Evolutionary conservation across 2,888 invertebrate genomes (phyloP), one percentile per base, ranked within the genome.

Genomic region (Drosophila fungiperda): DNA sequence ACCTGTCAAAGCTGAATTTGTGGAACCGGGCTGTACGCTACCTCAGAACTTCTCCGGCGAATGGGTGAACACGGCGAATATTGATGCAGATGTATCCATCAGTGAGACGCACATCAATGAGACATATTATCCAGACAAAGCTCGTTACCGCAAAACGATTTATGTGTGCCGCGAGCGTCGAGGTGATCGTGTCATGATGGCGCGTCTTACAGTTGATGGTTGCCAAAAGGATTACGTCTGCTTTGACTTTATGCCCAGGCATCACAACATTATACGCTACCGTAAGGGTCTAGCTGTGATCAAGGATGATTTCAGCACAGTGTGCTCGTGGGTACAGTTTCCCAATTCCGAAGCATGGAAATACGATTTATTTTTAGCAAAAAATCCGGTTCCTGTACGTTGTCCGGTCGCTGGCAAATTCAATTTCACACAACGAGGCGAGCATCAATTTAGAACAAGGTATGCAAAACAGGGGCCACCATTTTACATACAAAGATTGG

Each of bases 361-460:
- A 78, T 98, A 98, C 86, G 97, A 98, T 91, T 94, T 98, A 68
- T 96, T 97, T 90, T 94, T 93, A 48, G 96, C 97, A n/a, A 96
- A 96, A 91, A 96, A 97, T 92, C 99, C 99, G 0, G 96, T 97
- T 0, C 97, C 99, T 0, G 97, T 99, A 7, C 95, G 98, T 50
- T 99, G 99, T 93, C 99, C 99, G 0, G 96, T 99, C 1, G 99
- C 98, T 49, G 99, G 99, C 2, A 98, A 99, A 93, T 99, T 98
- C 92, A 97, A 96, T 92, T 99, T 99, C 91, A 96, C 96, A 0
- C 99, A 99, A 93, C 95, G 94, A 85, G 98, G 98, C n/a, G 98
- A 98, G 81, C 96, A 97, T 38, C 95, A 94, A 38, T 99, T 99
- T 90, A 97, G 96, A 94, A 99, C 99, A 0, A 95, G 93, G 93